phyloP scores from a whole-genome alignment of 1,140 invertebrate genomes.

The Tetragonula clypearis region DNA sequence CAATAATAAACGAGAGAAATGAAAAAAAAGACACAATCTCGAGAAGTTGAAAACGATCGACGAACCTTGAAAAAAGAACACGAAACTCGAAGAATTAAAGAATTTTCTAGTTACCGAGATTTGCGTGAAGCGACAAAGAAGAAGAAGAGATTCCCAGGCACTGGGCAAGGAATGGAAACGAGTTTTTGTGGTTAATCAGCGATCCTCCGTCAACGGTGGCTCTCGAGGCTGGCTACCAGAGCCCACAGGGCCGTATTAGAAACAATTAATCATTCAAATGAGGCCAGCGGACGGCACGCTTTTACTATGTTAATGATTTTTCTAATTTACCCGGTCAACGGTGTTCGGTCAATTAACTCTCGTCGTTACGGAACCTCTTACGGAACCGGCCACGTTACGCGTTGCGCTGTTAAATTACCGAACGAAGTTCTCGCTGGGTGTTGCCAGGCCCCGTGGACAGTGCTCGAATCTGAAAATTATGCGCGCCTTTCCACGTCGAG shows the following conservation, averaged over 20 bases:
- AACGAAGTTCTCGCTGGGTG: not conserved
- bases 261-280: conserved; percentile 69
- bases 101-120: not conserved
- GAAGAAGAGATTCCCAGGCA: not conserved
- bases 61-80: no score
- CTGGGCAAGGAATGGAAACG: conserved; percentile 42
- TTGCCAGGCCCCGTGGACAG: not conserved
- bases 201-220: conserved; percentile 4
- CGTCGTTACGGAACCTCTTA: not conserved
- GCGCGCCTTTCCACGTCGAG: conserved; percentile 17
- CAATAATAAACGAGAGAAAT: no score
- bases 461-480: conserved; percentile 17
- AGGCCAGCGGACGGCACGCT: conserved; percentile 34
- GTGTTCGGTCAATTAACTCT: conserved; percentile 7
- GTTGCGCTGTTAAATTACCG: conserved; percentile 20
- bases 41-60: no score
- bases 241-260: conserved; percentile 47
- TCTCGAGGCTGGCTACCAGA: conserved; percentile 9
- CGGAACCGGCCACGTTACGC: not conserved
- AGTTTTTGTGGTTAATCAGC: conserved; percentile 58
- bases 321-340: conserved; percentile 44
- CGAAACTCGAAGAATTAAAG: not conserved
- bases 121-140: not conserved
- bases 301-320: conserved; percentile 54
- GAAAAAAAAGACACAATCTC: no score